phyloP scores from a whole-genome alignment of 2,113 vertebrate genomes.

The Delphinapterus leucas region DNA sequence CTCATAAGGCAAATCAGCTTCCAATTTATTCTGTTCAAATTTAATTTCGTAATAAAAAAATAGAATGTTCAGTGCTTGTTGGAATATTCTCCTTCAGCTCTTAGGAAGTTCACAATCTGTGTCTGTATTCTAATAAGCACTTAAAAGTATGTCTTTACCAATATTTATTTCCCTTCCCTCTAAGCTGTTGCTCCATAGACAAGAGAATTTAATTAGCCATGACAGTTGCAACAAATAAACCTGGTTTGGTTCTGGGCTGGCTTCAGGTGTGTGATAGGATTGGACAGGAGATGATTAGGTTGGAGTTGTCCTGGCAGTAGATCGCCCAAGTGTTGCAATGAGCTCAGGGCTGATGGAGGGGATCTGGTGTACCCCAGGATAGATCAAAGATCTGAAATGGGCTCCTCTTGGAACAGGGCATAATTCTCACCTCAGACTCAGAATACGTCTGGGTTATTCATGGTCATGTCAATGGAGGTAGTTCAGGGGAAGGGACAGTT shows the following conservation, averaged over 20 bases:
- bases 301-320: neutral
- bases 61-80: neutral
- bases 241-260: neutral
- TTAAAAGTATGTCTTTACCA: constrained; percentile 1
- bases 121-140: constrained; percentile 20
- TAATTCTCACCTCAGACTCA: neutral
- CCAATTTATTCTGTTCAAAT: constrained; percentile 49
- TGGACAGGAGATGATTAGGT: no score
- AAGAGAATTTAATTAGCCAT: neutral
- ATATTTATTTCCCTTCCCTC: neutral
- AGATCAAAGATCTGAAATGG: neutral
- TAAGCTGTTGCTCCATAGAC: neutral
- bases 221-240: neutral
- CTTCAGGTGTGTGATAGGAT: neutral
- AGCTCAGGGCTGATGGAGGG: neutral
- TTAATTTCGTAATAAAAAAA: constrained; percentile 45
- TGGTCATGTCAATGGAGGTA: neutral
- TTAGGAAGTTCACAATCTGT: neutral
- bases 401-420: neutral
- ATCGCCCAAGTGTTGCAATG: neutral
- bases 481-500: neutral
- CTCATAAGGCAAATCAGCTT: constrained; percentile 43
- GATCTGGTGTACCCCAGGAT: neutral
- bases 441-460: neutral
- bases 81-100: constrained; percentile 12